Conservation (phyloP, 2,888 invertebrate species). For the Homarus gammarus region DNA sequence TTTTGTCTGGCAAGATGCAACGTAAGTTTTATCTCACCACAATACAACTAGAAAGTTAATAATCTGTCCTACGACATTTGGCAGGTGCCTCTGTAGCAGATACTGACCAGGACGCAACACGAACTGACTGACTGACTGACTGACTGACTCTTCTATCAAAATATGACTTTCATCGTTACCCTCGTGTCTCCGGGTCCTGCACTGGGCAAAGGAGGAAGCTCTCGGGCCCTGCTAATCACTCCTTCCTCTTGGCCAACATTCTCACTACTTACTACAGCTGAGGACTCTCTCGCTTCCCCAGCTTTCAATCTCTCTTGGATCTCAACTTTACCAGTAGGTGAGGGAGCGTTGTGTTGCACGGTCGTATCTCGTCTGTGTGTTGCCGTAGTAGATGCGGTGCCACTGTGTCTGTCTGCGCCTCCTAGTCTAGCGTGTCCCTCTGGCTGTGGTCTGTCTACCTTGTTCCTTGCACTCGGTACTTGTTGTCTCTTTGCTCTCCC, state of each 20-base stretch:
- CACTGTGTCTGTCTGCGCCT: too few relatives aligned
- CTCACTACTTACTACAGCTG: neutral
- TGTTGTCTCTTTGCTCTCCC: too few relatives aligned
- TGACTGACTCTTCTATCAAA: conserved; percentile 14
- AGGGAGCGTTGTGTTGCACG: too few relatives aligned
- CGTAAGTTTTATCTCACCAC: neutral
- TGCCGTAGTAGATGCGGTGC: too few relatives aligned
- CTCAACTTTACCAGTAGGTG: neutral
- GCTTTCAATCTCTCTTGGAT: neutral
- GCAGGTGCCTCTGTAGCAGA: conserved; percentile 39
- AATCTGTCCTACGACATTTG: conserved; percentile 7
- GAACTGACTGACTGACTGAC: neutral
- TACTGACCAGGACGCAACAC: neutral
- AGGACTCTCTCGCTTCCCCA: neutral
- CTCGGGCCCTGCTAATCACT: neutral
- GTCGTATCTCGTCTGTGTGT: too few relatives aligned
- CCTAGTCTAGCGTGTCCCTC: too few relatives aligned
- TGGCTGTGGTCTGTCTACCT: too few relatives aligned
- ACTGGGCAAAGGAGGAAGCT: conserved; percentile 24
- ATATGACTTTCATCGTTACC: conserved; percentile 18
- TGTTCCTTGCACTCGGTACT: too few relatives aligned
- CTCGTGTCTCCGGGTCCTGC: neutral
- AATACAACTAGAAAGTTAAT: neutral
- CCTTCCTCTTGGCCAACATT: neutral
- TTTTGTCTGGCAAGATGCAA: neutral